phyloP scores from a whole-genome alignment of 2,888 invertebrate genomes.

The Hofmannophila pseudospretella region DNA sequence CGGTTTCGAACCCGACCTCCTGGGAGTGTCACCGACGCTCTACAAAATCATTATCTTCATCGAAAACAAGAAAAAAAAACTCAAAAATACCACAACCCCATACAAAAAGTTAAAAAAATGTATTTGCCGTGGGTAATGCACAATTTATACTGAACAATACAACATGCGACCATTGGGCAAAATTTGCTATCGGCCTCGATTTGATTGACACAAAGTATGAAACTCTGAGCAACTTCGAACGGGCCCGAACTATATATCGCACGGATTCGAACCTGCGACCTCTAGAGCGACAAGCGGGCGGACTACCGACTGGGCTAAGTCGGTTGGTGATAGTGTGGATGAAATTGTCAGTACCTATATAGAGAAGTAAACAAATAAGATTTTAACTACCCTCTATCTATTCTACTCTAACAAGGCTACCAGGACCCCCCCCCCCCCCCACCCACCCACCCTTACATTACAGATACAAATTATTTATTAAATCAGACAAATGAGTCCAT shows the following conservation, averaged over 20 bases:
- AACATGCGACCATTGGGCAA: conserved; percentile 11
- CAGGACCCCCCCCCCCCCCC: too few species aligned
- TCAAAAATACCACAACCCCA: too few species aligned
- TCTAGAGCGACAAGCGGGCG: background rate
- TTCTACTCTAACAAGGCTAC: too few species aligned
- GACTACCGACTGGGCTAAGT: background rate
- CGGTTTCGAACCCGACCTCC: too few species aligned
- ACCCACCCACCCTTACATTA: too few species aligned
- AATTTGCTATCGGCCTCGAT: conserved; percentile 9
- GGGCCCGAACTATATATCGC: conserved; percentile 5
- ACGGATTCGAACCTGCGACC: conserved; percentile 8
- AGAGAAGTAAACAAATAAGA: too few species aligned
- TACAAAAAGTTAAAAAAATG: conserved; percentile 3
- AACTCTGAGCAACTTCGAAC: conserved; percentile 9
- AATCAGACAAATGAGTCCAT: too few species aligned
- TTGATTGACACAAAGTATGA: conserved; percentile 8
- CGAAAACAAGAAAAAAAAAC: too few species aligned
- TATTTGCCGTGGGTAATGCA: conserved; percentile 12
- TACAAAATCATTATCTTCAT: too few species aligned
- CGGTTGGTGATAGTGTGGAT: background rate
- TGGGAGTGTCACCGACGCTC: too few species aligned
- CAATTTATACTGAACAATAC: background rate
- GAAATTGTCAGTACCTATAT: background rate
- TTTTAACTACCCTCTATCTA: too few species aligned
- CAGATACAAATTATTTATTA: too few species aligned